Conservation (phyloP, 2,113 vertebrate species). For the Merops nubicus region DNA sequence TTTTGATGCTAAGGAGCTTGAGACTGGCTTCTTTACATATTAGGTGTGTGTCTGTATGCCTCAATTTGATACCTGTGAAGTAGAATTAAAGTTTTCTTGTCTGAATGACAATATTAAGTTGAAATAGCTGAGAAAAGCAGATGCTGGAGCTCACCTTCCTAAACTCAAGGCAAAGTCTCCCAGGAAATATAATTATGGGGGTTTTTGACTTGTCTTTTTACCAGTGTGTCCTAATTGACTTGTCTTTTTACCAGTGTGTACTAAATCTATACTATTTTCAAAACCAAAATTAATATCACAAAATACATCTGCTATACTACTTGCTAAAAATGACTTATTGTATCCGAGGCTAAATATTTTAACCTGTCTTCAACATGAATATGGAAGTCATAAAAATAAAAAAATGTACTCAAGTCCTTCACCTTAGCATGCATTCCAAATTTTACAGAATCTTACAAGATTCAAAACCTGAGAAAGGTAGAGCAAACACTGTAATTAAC, state of each 20-base stretch:
- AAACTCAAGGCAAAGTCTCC: not conserved
- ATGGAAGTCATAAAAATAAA: not conserved
- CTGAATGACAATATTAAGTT: not conserved
- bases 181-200: not conserved
- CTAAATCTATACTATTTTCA: not conserved
- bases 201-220: not conserved
- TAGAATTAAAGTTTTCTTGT: not conserved
- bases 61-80: not conserved
- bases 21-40: not conserved
- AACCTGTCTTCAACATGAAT: not conserved
- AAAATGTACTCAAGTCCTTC: not conserved
- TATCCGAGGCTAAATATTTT: not conserved
- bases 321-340: not conserved
- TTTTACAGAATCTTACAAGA: not conserved
- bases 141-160: not conserved
- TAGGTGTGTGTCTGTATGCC: not conserved
- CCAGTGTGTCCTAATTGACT: no score
- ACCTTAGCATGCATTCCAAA: not conserved
- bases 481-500: not conserved
- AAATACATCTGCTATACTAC: not conserved
- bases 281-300: not conserved
- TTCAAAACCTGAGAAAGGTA: not conserved
- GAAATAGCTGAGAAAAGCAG: not conserved
- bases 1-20: not conserved
- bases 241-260: no score